Evolutionary conservation across 2,113 vertebrate species (phyloP).

Genomic region (Osmerus mordax): DNA sequence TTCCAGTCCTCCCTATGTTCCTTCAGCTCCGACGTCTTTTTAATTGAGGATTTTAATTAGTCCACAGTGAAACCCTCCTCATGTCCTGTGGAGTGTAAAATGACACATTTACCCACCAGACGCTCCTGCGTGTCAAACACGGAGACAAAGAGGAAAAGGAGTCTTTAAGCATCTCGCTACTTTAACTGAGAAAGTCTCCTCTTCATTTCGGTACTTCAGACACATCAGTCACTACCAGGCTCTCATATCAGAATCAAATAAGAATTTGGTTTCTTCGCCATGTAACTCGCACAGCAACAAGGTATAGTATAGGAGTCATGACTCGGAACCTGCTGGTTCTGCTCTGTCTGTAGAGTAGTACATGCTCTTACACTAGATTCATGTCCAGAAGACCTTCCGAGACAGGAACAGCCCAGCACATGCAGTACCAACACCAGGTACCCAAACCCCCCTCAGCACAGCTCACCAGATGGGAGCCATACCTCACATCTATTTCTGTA

Average conservation of each 20-base stretch:
- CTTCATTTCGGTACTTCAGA: neutral
- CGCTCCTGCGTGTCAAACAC: slow-evolving; percentile 36
- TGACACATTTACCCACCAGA: slow-evolving; percentile 37
- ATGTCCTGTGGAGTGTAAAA: slow-evolving; percentile 45
- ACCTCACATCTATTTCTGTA: slow-evolving; percentile 50
- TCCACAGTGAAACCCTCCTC: slow-evolving; percentile 36
- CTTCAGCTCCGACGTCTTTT: slow-evolving; percentile 33
- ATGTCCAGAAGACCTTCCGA: too few relatives aligned
- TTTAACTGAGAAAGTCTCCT: neutral
- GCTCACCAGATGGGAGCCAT: too few relatives aligned
- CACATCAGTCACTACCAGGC: too few relatives aligned
- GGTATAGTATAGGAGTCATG: too few relatives aligned
- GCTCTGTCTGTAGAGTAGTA: too few relatives aligned
- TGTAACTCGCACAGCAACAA: too few relatives aligned
- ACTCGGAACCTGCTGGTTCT: too few relatives aligned
- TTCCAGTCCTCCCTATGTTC: slow-evolving; percentile 11
- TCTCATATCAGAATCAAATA: too few relatives aligned
- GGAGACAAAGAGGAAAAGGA: slow-evolving; percentile 23
- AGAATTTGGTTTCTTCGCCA: too few relatives aligned
- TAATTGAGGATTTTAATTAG: slow-evolving; percentile 68
- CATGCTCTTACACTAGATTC: too few relatives aligned
- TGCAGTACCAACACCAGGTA: slow-evolving; percentile 9
- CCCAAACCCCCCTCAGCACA: slow-evolving; percentile 1
- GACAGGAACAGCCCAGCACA: too few relatives aligned
- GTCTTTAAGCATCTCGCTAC: neutral